A percentile compares a stretch with the other conserved stretches of the same genome.
phyloP scores from a whole-genome alignment of 92 coral and sea anemone species.

The Epizoanthus illoricatus region DNA sequence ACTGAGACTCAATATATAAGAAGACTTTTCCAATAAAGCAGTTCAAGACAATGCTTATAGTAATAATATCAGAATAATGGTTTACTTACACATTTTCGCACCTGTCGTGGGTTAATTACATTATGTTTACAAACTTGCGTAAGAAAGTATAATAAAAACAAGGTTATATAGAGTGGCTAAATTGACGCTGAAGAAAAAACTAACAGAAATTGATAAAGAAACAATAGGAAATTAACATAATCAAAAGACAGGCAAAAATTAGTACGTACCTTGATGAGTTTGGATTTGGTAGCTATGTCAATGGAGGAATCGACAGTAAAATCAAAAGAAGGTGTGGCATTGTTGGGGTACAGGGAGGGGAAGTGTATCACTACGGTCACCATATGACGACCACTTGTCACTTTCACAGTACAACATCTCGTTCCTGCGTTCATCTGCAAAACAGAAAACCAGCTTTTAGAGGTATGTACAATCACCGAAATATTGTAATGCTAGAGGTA shows the following conservation, averaged over 20 bases:
- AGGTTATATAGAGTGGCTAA: no score
- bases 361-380: constrained; percentile 84
- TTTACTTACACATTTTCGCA: no score
- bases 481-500: no score
- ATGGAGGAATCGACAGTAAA: constrained; percentile 85
- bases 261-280: constrained; percentile 78
- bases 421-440: constrained; percentile 91
- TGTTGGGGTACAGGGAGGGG: constrained; percentile 86
- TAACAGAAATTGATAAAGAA: neutral
- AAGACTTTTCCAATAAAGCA: no score
- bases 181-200: neutral
- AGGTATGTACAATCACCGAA: no score
- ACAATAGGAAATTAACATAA: neutral
- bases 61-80: no score
- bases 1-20: neutral
- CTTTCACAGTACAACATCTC: constrained; percentile 89
- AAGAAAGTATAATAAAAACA: neutral
- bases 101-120: no score
- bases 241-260: neutral
- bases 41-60: no score
- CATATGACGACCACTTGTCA: constrained; percentile 68
- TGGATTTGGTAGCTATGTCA: constrained; percentile 75
- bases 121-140: no score
- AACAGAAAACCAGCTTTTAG: no score
- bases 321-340: constrained; percentile 93